Evolutionary conservation across 92 coral and sea anemone species (phyloP), one percentile per base, ranked within the genome.

Genomic region (Porites rus): DNA sequence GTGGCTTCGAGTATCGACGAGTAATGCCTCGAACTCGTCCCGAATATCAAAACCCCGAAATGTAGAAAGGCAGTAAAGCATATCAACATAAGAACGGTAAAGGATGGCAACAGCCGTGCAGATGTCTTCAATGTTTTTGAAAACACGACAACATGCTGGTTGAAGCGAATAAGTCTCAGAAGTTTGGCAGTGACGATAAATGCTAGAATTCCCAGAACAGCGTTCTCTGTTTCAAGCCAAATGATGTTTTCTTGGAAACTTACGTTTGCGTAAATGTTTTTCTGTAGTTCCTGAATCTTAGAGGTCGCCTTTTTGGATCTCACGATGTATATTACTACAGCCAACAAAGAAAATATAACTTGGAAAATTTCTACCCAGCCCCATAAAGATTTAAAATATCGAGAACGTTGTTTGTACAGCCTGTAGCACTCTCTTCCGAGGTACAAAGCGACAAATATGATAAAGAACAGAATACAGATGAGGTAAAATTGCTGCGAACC

Each of bases 351-450:
- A 18, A 88, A 72, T 13, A 85, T 25, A 6, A 90, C 84, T 79
- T 94, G 98, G 1, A 86, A 38, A 54, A 94, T 71, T 69, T 94
- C 98, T 10, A 94, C 59, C 96, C 93, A 94, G 25, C 86, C 93
- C 98, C 98, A 94, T 10, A 88, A 21, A 8, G 69, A 60, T 54
- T 74, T 88, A 69, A 94, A 93, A 82, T 94, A 94, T 13, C 79
- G 74, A 10, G 59, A 20, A 19, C 88, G 72, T 64, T 68, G 80
- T 21, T 76, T 86, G 62, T 80, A 88, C 65, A 91, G 69, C 76
- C 78, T 88, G 67, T 82, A 63, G 28, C 88, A 87, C 77, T 94
- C 98, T 18, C 88, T 70, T 7, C 88, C 91, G 19, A 84, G 63
- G 75, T 88, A 92, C 60, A 88, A 85, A 28, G 92, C 4, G 7